Evolutionary conservation across 2,888 invertebrate species (phyloP).

Genomic region (Archaeoteleia sp.): DNA sequence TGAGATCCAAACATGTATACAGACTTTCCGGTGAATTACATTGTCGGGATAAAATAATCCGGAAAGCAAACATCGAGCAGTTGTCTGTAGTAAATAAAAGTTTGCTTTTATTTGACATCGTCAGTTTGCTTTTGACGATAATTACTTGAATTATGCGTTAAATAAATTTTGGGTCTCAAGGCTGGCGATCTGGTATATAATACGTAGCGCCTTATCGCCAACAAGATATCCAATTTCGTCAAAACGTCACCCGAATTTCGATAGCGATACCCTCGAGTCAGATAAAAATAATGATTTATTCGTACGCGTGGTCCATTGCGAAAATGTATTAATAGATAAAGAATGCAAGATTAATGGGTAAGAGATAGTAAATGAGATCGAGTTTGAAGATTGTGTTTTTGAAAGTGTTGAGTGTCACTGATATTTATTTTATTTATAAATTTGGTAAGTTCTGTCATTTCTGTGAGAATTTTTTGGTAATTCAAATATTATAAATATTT

Average conservation of each 20-base stretch:
- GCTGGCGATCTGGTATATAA: no score
- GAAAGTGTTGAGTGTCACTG: constrained; percentile 11
- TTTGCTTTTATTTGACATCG: no score
- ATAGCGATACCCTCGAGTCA: constrained; percentile 50
- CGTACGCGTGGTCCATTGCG: constrained; percentile 29
- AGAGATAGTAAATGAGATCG: constrained; percentile 8
- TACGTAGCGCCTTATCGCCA: constrained; percentile 15
- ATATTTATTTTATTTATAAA: constrained; percentile 16
- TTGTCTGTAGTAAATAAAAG: no score
- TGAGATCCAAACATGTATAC: no score
- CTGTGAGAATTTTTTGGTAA: no score
- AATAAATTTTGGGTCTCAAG: no score
- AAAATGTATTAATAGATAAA: constrained; percentile 46
- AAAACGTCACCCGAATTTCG: constrained; percentile 52
- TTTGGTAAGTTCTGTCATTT: constrained; percentile 6
- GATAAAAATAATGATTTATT: constrained; percentile 51
- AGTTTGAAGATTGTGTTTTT: constrained; percentile 10
- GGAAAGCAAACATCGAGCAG: no score
- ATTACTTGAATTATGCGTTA: no score
- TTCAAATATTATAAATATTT: no score
- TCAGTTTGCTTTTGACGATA: no score
- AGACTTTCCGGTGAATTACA: no score
- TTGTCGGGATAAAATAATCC: no score
- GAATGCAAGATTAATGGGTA: constrained; percentile 16
- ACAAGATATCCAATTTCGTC: constrained; percentile 46